Evolutionary conservation across 2,888 invertebrate genomes (phyloP), one percentile per base, ranked within the genome.

Genomic region (Invenusta paracnida): DNA sequence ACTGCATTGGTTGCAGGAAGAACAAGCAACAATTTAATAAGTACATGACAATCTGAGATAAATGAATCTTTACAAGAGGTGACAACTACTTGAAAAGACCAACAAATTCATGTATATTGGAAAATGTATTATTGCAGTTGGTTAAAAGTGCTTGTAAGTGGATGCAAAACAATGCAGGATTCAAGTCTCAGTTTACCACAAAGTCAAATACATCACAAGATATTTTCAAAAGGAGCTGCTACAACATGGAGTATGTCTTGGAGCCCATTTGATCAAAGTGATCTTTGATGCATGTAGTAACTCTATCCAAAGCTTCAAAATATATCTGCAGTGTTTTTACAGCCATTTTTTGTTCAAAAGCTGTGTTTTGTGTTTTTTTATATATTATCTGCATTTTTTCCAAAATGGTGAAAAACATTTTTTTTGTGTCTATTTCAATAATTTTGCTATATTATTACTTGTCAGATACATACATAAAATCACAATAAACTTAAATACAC

Each of bases 281-380:
- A 30, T 82, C 30, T 30, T 82, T 30, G 31, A 82, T 82, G 31
- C 30, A 29, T 82, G 82, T 30, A 82, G 31, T 82, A 28, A 82
- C 31, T 82, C n/a, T n/a, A 82, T 82, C 82, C 30, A 82, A 82
- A 30, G 29, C 82, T 30, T 82, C 82, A 28, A 82, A 82, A 23
- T 82, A 82, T 13, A 82, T 82, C 29, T 30, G 29, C 31, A n/a
- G n/a, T n/a, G n/a, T n/a, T n/a, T n/a, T n/a, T n/a, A n/a, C n/a
- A n/a, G n/a, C n/a, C n/a, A n/a, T n/a, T n/a, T n/a, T n/a, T n/a
- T n/a, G n/a, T n/a, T n/a, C n/a, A n/a, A n/a, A n/a, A n/a, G n/a
- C n/a, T n/a, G n/a, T n/a, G n/a, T n/a, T n/a, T n/a, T n/a, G n/a
- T n/a, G n/a, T n/a, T n/a, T n/a, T n/a, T n/a, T n/a, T n/a, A n/a